phyloP scores from a whole-genome alignment of 2,888 invertebrate species.

The Microchrysa polita region DNA sequence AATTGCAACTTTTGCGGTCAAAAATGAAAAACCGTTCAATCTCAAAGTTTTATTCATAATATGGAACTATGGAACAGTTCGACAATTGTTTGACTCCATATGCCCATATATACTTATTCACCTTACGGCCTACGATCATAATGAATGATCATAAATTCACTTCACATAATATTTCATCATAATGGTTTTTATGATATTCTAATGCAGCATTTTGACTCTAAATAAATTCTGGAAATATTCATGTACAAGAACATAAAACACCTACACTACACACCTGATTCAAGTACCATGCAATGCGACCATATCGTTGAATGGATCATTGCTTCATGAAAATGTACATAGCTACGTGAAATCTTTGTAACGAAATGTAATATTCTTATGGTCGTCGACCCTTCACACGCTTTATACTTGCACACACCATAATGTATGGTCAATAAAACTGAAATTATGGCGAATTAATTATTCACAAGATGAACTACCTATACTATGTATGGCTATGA shows the following conservation, averaged over 20 bases:
- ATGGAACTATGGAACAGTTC: no score
- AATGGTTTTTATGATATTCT: conserved; percentile 53
- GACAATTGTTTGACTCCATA: no score
- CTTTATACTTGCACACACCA: conserved; percentile 20
- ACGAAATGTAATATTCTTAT: conserved; percentile 19
- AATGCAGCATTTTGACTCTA: conserved; percentile 52
- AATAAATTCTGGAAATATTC: background rate
- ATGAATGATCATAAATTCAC: conserved; percentile 11
- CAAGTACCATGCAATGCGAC: conserved; percentile 20
- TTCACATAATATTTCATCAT: conserved; percentile 51
- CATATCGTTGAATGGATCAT: conserved; percentile 3
- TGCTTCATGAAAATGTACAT: conserved; percentile 8
- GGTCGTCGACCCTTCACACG: conserved; percentile 39
- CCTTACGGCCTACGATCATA: background rate
- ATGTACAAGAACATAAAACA: background rate
- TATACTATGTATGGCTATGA: conserved; percentile 39
- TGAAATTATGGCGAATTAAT: conserved; percentile 50
- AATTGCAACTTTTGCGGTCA: no score
- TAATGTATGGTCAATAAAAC: conserved; percentile 46
- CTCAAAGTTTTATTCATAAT: no score
- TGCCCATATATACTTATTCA: no score
- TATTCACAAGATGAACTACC: conserved; percentile 47
- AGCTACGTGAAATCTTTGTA: conserved; percentile 42
- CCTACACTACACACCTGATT: conserved; percentile 38
- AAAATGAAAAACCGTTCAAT: no score